Base-by-base conservation (phyloP, 2,797 vertebrate species). In the Valencia hispanica region DNA sequence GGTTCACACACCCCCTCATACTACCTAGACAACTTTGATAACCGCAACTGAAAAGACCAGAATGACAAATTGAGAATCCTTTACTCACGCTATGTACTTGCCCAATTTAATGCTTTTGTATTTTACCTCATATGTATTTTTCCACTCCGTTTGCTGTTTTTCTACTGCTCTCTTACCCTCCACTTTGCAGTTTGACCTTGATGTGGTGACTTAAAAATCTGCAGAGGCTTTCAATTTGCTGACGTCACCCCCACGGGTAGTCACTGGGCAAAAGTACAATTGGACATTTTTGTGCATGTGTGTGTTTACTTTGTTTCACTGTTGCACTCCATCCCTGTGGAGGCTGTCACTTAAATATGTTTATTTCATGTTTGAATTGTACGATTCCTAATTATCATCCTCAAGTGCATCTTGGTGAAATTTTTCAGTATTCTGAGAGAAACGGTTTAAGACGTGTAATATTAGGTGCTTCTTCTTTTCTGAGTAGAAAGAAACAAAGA, bases 81-180 rank as follows among this genome's bases (percentile, higher is more conserved):
- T 34, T 66, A 79, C 32, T 77, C 92, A 91, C 86, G 86, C 90
- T 57, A 93, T 90, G 84, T 71, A 71, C 86, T 87, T 53, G 61
- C 84, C 87, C 53, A 70, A 91, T 91, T 91, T 88, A 48, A 84
- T 69, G 10, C 22, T 11, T 68, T 78, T 71, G 61, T 86, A 77
- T 85, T 88, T 86, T 74, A 47, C 34, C 34, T 79, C 2, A 8
- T 63, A 57, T 77, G 59, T 83, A 69, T 78, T 81, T 90, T 91
- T 87, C 85, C 85, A 72, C 63, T 81, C 55, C 51, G 27, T 30
- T 39, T 9, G 74, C 25, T 70, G 5, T 36, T n/a, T 72, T 66
- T 75, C 61, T 77, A 20, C 72, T 85, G 47, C 75, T 73, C 73
- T 84, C 34, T 30, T 53, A 22, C 59, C 39, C 55, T 17, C 34